phyloP scores from a whole-genome alignment of 2,113 vertebrate species.

The Seriola quinqueradiata region DNA sequence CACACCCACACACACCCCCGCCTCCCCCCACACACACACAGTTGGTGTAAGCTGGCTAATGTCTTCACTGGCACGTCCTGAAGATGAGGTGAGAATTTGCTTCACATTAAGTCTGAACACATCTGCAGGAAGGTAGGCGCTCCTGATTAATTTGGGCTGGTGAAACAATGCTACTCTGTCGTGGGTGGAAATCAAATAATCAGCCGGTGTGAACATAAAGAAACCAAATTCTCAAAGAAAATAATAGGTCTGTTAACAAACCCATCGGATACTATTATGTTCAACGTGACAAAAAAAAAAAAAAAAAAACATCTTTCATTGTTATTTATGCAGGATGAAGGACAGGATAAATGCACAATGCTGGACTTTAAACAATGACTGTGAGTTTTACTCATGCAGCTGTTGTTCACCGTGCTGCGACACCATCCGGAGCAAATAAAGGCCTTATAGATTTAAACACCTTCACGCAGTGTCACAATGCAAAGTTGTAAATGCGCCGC shows the following conservation, averaged over 20 bases:
- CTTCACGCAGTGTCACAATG: constrained; percentile 35
- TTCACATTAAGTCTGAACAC: constrained; percentile 8
- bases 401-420: constrained; percentile 11
- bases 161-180: background rate
- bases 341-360: background rate
- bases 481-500: constrained; percentile 30
- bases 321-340: background rate
- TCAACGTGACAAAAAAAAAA: too few species aligned
- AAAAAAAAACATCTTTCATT: background rate
- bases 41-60: background rate
- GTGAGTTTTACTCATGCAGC: background rate
- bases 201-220: background rate
- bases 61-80: background rate
- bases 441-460: constrained; percentile 12
- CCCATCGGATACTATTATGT: background rate
- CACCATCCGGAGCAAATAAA: constrained; percentile 27
- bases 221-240: background rate
- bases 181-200: constrained; percentile 19
- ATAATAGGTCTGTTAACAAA: background rate
- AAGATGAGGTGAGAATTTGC: background rate
- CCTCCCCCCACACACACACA: background rate
- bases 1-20: background rate
- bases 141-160: background rate
- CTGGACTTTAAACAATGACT: constrained; percentile 4
- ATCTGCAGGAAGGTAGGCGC: background rate